Percentiles rank a stretch among this genome's conserved stretches.
These are phyloP conservation scores for Glyphotaelius pellucidus DNA, from an alignment of 2,888 invertebrate species.

Conservation along the genomic window DNA sequence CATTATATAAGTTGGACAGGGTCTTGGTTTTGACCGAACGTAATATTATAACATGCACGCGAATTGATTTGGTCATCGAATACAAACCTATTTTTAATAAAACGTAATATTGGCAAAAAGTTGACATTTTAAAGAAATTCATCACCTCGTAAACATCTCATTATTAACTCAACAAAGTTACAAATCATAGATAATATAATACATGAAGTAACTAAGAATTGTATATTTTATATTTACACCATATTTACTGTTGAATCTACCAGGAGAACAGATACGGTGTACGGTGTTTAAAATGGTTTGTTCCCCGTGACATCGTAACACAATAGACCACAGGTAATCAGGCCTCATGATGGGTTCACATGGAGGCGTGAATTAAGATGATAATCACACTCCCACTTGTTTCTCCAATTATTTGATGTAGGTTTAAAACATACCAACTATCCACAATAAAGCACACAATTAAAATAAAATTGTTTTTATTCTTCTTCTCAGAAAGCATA, in stretches of 20 bases:
- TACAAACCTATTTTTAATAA: neutral
- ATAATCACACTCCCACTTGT: neutral
- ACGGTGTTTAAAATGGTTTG: neutral
- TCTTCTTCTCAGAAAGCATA: neutral
- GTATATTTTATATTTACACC: too few species aligned
- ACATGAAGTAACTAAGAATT: too few species aligned
- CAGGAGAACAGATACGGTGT: neutral
- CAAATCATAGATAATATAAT: too few species aligned
- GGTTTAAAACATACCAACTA: neutral
- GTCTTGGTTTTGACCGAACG: neutral
- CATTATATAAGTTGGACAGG: neutral
- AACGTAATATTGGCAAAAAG: neutral
- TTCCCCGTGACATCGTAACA: neutral
- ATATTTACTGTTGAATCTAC: neutral
- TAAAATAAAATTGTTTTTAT: neutral
- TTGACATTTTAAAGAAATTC: neutral
- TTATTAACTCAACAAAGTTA: too few species aligned
- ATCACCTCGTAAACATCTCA: neutral
- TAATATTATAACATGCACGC: neutral
- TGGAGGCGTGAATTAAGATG: conserved; percentile 7
- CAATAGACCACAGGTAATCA: neutral
- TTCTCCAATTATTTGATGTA: neutral
- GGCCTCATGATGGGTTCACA: neutral
- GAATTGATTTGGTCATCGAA: neutral
- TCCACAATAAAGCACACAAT: neutral